A percentile compares a stretch with the other conserved stretches of the same genome.
Evolutionary conservation across 2,888 invertebrate species (phyloP).

Genomic region (Gerris lacustris): DNA sequence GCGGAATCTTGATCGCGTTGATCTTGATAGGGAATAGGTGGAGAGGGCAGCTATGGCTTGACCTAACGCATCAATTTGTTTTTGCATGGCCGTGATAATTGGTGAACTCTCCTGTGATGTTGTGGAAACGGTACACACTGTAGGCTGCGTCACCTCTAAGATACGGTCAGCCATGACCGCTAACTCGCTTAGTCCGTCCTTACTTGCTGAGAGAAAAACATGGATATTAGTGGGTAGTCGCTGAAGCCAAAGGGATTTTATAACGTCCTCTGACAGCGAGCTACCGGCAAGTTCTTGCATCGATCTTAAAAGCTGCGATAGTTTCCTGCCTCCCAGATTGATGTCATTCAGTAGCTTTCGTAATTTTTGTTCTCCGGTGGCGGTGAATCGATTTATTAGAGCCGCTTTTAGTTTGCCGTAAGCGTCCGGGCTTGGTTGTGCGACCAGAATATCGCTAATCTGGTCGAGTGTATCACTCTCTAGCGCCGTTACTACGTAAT

Average conservation of each 20-base stretch:
- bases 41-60: neutral
- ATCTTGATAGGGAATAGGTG: neutral
- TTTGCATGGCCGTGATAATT: neutral
- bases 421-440: neutral
- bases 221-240: slow-evolving; percentile 16
- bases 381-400: neutral
- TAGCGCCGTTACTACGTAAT: neutral
- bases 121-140: neutral
- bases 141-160: neutral
- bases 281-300: slow-evolving; percentile 23
- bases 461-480: neutral
- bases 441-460: neutral
- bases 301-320: slow-evolving; percentile 26
- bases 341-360: slow-evolving; percentile 28
- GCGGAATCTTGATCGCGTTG: neutral
- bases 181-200: neutral
- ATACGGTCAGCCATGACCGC: slow-evolving; percentile 2
- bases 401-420: neutral
- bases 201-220: slow-evolving; percentile 12
- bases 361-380: neutral
- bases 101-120: neutral
- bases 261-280: slow-evolving; percentile 7
- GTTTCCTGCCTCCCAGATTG: slow-evolving; percentile 22
- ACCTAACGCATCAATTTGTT: neutral
- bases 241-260: slow-evolving; percentile 18